A percentile compares a stretch with the other conserved stretches of the same genome.
Evolutionary conservation across 92 coral and sea anemone species (phyloP).

Genomic region (Hydrozoanthus gracilis): DNA sequence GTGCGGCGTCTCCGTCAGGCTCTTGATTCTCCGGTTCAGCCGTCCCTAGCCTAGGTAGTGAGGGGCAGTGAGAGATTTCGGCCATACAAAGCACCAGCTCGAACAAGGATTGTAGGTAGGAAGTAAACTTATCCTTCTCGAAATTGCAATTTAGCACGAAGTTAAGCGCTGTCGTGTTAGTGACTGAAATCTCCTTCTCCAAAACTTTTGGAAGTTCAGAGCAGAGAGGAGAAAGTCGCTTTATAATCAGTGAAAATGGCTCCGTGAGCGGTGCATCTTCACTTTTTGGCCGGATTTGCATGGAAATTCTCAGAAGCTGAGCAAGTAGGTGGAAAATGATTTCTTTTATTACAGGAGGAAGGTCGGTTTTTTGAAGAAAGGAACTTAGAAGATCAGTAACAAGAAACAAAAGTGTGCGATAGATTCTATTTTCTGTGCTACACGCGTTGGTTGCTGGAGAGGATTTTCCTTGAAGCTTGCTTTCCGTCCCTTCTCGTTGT

Average conservation of each 20-base stretch:
- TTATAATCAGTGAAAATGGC: slow-evolving; percentile 56
- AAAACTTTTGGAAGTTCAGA: slow-evolving; percentile 86
- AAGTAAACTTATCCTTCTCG: slow-evolving; percentile 91
- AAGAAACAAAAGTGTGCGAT: slow-evolving; percentile 49
- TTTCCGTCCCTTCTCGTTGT: background rate
- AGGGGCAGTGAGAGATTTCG: slow-evolving; percentile 61
- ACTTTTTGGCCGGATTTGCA: slow-evolving; percentile 53
- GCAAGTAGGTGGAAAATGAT: slow-evolving; percentile 82
- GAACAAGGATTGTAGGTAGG: slow-evolving; percentile 91
- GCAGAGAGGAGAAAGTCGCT: slow-evolving; percentile 78
- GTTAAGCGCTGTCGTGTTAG: slow-evolving; percentile 83
- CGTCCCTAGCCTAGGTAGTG: slow-evolving; percentile 1
- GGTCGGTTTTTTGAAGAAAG: slow-evolving; percentile 63
- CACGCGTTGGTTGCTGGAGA: slow-evolving; percentile 2
- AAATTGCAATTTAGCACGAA: slow-evolving; percentile 92
- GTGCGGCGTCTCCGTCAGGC: background rate
- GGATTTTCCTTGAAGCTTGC: background rate
- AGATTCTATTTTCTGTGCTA: slow-evolving; percentile 5
- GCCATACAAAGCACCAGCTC: slow-evolving; percentile 84
- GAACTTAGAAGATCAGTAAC: slow-evolving; percentile 63
- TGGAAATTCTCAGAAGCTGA: slow-evolving; percentile 76
- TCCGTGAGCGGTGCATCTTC: slow-evolving; percentile 52
- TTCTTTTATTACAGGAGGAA: slow-evolving; percentile 80
- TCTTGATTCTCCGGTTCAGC: slow-evolving; percentile 17
- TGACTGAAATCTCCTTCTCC: slow-evolving; percentile 90